Evolutionary conservation across 2,888 invertebrate species (phyloP).

Genomic region (Globia sparganii): DNA sequence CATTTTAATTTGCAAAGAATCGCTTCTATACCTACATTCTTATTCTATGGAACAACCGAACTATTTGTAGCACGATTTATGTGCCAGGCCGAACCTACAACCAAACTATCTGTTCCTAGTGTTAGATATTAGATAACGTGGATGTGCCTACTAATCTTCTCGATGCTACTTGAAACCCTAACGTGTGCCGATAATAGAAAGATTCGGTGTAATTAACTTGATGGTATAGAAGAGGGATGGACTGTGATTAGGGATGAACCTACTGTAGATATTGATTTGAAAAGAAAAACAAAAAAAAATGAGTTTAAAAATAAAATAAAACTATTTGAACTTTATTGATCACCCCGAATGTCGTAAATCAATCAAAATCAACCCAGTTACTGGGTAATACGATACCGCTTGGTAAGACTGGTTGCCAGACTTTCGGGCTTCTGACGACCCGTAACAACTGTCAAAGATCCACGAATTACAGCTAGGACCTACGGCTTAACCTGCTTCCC

Average conservation of each 20-base stretch:
- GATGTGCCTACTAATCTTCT: constrained; percentile 37
- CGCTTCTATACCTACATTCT: constrained; percentile 15
- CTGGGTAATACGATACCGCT: too few species aligned
- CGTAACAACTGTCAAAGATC: too few species aligned
- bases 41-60: constrained; percentile 44
- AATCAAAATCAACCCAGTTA: too few species aligned
- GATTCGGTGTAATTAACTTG: background rate
- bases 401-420: too few species aligned
- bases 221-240: background rate
- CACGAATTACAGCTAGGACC: too few species aligned
- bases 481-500: too few species aligned
- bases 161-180: background rate
- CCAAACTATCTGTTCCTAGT: constrained; percentile 61
- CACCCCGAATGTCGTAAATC: background rate
- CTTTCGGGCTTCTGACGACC: too few species aligned
- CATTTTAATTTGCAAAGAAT: background rate
- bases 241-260: background rate
- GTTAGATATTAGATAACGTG: constrained; percentile 37
- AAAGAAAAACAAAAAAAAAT: too few species aligned
- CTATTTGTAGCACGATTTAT: constrained; percentile 74
- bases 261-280: background rate
- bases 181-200: background rate
- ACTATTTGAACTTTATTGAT: background rate
- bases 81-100: constrained; percentile 56
- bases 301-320: too few species aligned